Evolutionary conservation across 2,113 vertebrate species (phyloP).

Genomic region (Uria aalge): DNA sequence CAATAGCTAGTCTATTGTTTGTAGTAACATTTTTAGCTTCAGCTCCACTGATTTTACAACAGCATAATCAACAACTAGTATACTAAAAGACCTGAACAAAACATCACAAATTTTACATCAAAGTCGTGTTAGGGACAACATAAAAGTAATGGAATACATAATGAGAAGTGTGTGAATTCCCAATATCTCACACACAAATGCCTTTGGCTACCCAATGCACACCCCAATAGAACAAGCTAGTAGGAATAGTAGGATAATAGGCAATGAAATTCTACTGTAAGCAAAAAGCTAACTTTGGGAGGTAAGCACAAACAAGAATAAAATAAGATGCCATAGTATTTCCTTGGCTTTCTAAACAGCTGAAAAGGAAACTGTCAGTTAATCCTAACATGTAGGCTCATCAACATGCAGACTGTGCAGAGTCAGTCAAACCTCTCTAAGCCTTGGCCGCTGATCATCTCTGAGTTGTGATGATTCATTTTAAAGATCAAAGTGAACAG

Average conservation of each 20-base stretch:
- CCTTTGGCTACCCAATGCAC: background rate
- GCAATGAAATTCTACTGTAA: background rate
- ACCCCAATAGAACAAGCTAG: background rate
- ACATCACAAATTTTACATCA: background rate
- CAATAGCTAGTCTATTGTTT: background rate
- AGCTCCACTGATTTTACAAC: background rate
- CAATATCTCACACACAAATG: background rate
- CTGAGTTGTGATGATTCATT: background rate
- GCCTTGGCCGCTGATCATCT: background rate
- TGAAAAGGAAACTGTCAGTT: background rate
- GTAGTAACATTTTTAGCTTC: background rate
- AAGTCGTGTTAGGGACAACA: background rate
- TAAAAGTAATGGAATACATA: background rate
- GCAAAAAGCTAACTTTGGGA: background rate
- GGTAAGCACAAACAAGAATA: background rate
- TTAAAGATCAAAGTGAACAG: slow-evolving; percentile 15
- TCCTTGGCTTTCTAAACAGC: background rate
- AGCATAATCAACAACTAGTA: background rate
- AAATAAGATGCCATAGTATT: background rate
- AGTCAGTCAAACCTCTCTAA: background rate
- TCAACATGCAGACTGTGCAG: background rate
- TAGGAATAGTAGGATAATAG: background rate
- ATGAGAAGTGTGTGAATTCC: background rate
- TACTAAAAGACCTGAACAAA: background rate
- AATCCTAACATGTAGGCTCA: background rate